Conservation (phyloP, 2,888 invertebrate species). For the Entomobrya multifasciata region DNA sequence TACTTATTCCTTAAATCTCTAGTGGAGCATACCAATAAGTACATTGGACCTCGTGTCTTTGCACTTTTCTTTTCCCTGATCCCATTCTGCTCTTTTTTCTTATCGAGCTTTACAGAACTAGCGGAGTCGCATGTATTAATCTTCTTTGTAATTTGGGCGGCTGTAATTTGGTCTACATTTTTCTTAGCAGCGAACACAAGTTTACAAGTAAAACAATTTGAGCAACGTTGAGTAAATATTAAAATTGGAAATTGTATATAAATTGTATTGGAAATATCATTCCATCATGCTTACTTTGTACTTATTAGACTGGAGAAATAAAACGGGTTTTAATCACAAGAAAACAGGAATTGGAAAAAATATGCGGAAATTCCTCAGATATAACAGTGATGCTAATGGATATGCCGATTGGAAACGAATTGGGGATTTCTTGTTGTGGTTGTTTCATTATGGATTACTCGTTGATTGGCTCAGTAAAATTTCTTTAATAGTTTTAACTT, state of each 20-base stretch:
- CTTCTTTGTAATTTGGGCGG: background rate
- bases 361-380: background rate
- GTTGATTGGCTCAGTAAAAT: background rate
- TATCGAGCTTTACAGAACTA: background rate
- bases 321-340: background rate
- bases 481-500: too few relatives aligned
- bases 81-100: background rate
- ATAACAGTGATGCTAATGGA: background rate
- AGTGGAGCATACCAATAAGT: background rate
- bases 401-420: background rate
- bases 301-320: conserved; percentile 9
- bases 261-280: background rate
- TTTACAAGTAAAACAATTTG: background rate
- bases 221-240: background rate
- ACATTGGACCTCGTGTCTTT: background rate
- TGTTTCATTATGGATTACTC: background rate
- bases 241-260: background rate
- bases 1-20: conserved; percentile 2
- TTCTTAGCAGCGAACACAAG: background rate
- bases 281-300: background rate
- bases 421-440: background rate
- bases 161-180: background rate
- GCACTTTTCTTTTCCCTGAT: conserved; percentile 7
- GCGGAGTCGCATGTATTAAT: background rate
- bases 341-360: background rate